phyloP scores from a whole-genome alignment of 1,140 invertebrate species.

The Pemphigus obesinymphae region DNA sequence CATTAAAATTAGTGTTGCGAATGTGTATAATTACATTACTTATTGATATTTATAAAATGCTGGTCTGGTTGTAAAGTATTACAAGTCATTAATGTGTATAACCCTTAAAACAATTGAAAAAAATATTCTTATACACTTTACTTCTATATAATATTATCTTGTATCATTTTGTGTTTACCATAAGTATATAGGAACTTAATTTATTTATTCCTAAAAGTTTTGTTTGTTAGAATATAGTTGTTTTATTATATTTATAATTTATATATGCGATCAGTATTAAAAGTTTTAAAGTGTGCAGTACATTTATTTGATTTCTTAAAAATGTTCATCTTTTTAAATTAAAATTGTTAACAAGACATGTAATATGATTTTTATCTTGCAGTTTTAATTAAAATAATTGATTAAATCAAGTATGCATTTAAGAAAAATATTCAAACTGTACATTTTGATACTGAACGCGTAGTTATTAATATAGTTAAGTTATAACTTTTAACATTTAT shows the following conservation, averaged over 20 bases:
- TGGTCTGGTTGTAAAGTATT: not conserved
- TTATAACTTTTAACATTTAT: not conserved
- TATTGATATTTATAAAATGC: not conserved
- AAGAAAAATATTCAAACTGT: too few relatives aligned
- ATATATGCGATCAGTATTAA: constrained; percentile 9
- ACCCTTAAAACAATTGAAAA: not conserved
- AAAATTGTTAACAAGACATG: not conserved
- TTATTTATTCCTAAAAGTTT: constrained; percentile 12
- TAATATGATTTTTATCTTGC: not conserved
- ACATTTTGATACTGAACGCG: constrained; percentile 8
- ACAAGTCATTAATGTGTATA: not conserved
- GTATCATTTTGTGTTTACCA: not conserved
- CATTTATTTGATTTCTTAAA: not conserved
- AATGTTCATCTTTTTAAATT: not conserved
- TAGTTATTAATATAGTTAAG: constrained; percentile 6
- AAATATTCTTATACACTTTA: not conserved
- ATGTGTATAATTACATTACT: constrained; percentile 16
- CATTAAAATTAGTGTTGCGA: not conserved
- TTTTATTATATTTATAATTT: constrained; percentile 11
- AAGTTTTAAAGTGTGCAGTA: not conserved
- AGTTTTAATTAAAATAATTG: not conserved
- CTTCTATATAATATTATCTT: not conserved
- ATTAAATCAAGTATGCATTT: not conserved
- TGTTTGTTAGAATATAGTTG: constrained; percentile 4
- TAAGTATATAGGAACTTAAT: not conserved